Conservation (phyloP, 2,113 vertebrate species). For the Microcebus jonahi region DNA sequence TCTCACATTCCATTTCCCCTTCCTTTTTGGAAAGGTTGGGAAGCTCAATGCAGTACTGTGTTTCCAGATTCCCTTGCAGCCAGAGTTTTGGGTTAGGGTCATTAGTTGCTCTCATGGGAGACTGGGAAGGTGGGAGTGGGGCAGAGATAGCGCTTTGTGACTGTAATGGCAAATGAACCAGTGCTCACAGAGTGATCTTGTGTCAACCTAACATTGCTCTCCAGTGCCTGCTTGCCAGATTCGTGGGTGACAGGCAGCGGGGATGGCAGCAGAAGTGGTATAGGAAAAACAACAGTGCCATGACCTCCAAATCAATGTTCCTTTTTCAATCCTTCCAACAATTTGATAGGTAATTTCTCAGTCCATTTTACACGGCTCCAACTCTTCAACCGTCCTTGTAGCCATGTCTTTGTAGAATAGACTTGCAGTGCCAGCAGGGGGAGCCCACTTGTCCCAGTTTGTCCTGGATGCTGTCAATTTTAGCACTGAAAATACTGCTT, state of each 20-base stretch:
- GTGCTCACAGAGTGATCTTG: rapidly evolving
- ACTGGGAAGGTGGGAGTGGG: too few species aligned
- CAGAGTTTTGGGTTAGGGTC: neutral
- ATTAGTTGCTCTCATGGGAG: neutral
- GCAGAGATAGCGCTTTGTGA: neutral
- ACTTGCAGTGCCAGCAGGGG: neutral
- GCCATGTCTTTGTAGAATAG: neutral
- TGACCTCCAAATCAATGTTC: neutral
- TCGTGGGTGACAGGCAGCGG: too few species aligned
- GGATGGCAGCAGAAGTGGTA: too few species aligned
- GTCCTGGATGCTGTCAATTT: neutral
- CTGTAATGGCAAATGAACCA: neutral
- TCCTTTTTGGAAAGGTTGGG: neutral
- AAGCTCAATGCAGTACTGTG: rapidly evolving
- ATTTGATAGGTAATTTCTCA: neutral
- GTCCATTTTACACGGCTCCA: neutral
- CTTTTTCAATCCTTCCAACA: rapidly evolving
- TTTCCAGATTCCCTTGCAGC: neutral
- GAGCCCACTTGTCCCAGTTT: neutral
- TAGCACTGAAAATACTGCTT: neutral
- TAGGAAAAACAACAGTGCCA: rapidly evolving
- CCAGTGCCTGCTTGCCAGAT: too few species aligned
- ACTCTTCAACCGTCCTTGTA: neutral
- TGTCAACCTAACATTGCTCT: rapidly evolving
- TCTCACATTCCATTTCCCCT: rapidly evolving